Evolutionary conservation across 1,140 invertebrate genomes (phyloP).

Genomic region (Listronotus bonariensis): DNA sequence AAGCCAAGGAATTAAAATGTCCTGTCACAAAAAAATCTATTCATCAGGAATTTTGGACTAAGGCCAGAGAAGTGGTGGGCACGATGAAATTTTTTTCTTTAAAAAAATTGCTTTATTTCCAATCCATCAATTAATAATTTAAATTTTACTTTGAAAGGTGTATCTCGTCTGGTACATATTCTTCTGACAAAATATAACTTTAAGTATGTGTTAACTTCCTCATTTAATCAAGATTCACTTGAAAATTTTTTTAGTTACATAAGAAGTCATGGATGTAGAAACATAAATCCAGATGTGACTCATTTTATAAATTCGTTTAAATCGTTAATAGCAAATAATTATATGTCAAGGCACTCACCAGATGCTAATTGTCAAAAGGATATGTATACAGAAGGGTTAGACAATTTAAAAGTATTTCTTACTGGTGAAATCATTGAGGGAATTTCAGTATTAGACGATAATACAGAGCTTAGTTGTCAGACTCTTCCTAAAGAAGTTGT

Average conservation of each 20-base stretch:
- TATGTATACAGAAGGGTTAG: background rate
- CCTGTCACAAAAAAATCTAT: conserved; percentile 39
- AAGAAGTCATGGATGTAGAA: too few relatives aligned
- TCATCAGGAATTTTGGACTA: conserved; percentile 44
- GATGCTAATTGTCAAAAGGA: conserved; percentile 35
- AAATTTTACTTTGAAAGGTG: conserved; percentile 46
- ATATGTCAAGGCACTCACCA: conserved; percentile 27
- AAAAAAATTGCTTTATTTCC: conserved; percentile 28
- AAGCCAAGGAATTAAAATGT: conserved; percentile 41
- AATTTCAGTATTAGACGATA: background rate
- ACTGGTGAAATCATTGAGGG: background rate
- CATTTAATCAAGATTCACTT: conserved; percentile 39
- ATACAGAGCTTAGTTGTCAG: too few relatives aligned
- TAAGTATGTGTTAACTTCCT: conserved; percentile 19
- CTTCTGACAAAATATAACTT: background rate
- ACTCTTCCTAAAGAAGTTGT: too few relatives aligned
- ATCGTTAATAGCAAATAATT: conserved; percentile 14
- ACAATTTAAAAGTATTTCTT: conserved; percentile 10
- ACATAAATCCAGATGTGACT: too few relatives aligned
- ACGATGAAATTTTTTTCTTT: conserved; percentile 41
- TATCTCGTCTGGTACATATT: conserved; percentile 33
- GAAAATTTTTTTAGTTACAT: too few relatives aligned
- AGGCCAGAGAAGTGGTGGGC: conserved; percentile 35
- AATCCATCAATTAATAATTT: conserved; percentile 46
- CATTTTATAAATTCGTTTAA: too few relatives aligned